Evolutionary conservation across 2,888 invertebrate genomes (phyloP).

Genomic region (Tridacna crocea): DNA sequence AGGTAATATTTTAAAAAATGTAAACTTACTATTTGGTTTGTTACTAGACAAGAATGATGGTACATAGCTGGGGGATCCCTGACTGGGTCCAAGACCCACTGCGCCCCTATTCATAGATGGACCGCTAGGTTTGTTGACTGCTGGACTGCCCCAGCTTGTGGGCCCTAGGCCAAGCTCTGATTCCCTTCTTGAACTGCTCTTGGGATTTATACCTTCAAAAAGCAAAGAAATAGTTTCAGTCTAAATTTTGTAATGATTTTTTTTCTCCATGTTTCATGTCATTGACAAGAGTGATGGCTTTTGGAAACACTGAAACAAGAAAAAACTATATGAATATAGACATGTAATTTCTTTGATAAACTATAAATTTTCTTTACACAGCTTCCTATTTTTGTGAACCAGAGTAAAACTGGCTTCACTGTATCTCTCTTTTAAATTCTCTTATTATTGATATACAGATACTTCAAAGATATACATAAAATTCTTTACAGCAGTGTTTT

Average conservation of each 20-base stretch:
- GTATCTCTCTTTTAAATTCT: no score
- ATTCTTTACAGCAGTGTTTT: no score
- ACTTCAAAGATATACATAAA: no score
- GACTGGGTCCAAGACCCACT: constrained; percentile 45
- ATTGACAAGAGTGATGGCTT: no score
- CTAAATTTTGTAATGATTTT: not conserved
- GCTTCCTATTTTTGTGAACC: no score
- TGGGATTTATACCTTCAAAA: constrained; percentile 74
- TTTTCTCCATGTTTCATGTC: not conserved
- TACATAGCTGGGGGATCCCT: constrained; percentile 68
- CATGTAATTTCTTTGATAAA: no score
- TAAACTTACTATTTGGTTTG: constrained; percentile 68
- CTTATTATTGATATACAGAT: no score
- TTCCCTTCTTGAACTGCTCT: constrained; percentile 75
- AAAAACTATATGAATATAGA: no score
- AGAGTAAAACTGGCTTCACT: no score
- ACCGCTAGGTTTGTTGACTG: constrained; percentile 57
- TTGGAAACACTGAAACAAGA: no score
- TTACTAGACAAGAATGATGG: constrained; percentile 75
- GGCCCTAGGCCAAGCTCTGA: constrained; percentile 53
- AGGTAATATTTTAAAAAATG: no score
- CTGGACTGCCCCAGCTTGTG: constrained; percentile 60
- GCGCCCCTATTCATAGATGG: constrained; percentile 50
- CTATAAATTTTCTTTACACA: no score
- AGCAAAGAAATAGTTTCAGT: not conserved